phyloP scores from a whole-genome alignment of 2,888 invertebrate species.

The Euzophera pinguis region DNA sequence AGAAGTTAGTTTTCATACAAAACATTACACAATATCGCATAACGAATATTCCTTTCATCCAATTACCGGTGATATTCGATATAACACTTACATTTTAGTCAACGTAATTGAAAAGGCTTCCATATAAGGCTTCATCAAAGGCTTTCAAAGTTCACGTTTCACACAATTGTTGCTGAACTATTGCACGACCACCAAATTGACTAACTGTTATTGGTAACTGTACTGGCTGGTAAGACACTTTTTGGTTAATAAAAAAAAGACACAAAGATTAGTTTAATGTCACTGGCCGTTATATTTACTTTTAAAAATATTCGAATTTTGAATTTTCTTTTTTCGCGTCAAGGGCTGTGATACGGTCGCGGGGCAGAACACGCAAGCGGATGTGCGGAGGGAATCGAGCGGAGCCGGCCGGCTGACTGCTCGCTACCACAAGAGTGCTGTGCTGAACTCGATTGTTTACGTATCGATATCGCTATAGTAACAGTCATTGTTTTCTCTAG shows the following conservation, averaged over 20 bases:
- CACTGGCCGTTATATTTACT: not conserved
- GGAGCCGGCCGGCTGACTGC: slow-evolving; percentile 61
- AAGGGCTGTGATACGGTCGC: slow-evolving; percentile 50
- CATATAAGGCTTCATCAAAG: slow-evolving; percentile 47
- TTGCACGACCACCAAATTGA: slow-evolving; percentile 25
- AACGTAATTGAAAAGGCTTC: slow-evolving; percentile 39
- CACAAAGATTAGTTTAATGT: not conserved
- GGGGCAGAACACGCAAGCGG: slow-evolving; percentile 70
- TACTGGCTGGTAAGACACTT: slow-evolving; percentile 10
- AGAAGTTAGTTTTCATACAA: not conserved
- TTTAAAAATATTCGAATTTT: slow-evolving; percentile 15
- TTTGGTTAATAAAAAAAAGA: slow-evolving; percentile 3
- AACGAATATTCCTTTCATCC: slow-evolving; percentile 31
- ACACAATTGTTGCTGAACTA: slow-evolving; percentile 31
- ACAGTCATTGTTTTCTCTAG: slow-evolving; percentile 4
- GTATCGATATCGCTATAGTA: slow-evolving; percentile 37
- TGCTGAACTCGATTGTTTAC: slow-evolving; percentile 49
- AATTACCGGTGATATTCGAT: slow-evolving; percentile 42
- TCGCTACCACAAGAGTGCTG: slow-evolving; percentile 52
- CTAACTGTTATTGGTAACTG: slow-evolving; percentile 25
- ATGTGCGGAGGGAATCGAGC: slow-evolving; percentile 56
- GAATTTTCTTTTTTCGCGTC: slow-evolving; percentile 22
- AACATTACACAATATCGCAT: slow-evolving; percentile 12
- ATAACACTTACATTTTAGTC: slow-evolving; percentile 45
- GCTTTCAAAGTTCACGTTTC: slow-evolving; percentile 30